Conservation (phyloP, 2,113 vertebrate species). For the Abramis brama region DNA sequence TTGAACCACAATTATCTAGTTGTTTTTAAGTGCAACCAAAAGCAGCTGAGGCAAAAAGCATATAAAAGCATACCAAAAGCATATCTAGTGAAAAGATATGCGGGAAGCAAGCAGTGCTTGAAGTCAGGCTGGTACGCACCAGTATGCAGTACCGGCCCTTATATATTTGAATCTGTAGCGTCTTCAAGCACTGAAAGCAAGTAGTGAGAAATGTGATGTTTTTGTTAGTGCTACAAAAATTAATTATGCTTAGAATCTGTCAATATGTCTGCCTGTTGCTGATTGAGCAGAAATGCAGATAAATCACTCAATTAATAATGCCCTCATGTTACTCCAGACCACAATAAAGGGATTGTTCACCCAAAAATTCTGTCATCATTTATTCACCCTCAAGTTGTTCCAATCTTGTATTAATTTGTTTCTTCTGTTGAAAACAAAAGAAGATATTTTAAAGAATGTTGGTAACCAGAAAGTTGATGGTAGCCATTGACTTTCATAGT, state of each 20-base stretch:
- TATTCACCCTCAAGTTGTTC: too few relatives aligned
- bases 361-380: too few relatives aligned
- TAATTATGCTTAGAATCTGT: not conserved
- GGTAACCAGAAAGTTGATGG: too few relatives aligned
- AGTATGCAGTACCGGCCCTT: too few relatives aligned
- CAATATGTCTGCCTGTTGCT: not conserved
- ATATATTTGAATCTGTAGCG: too few relatives aligned
- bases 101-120: not conserved
- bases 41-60: not conserved
- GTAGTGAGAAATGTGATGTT: not conserved
- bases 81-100: not conserved
- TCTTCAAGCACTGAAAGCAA: not conserved
- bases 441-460: too few relatives aligned
- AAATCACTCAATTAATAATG: slow-evolving; percentile 17
- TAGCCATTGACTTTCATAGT: too few relatives aligned
- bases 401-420: too few relatives aligned
- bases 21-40: not conserved
- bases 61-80: too few relatives aligned
- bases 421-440: too few relatives aligned
- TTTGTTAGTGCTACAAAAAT: not conserved
- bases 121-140: not conserved
- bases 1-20: not conserved
- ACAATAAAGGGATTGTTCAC: not conserved
- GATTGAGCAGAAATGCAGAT: slow-evolving; percentile 2
- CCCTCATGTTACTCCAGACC: not conserved